phyloP scores from a whole-genome alignment of 2,888 invertebrate species.

The Physocephala rufipes region DNA sequence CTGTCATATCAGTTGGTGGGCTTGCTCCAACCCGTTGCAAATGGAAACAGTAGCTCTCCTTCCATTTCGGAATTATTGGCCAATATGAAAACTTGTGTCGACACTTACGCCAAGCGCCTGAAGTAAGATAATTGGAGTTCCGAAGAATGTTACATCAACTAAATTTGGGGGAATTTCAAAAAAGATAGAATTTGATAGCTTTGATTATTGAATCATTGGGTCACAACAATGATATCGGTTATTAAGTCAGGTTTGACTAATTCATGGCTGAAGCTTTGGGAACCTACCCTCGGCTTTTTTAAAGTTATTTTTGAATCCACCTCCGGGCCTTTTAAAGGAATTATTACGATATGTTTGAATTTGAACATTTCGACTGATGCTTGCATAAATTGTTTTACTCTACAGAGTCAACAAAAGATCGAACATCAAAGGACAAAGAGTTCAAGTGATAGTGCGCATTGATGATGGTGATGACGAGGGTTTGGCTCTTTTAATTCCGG shows the following conservation, averaged over 20 bases:
- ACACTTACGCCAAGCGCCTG: constrained; percentile 87
- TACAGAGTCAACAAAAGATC: constrained; percentile 74
- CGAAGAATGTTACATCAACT: no score
- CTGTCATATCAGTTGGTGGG: constrained; percentile 71
- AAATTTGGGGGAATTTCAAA: no score
- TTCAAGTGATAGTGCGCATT: constrained; percentile 63
- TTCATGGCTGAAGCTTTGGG: no score
- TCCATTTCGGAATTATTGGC: constrained; percentile 81
- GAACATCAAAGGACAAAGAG: constrained; percentile 65
- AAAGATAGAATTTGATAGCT: no score
- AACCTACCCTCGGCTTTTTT: no score
- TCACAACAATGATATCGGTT: no score
- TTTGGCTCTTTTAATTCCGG: constrained; percentile 86
- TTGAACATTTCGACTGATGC: constrained; percentile 7
- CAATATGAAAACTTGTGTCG: constrained; percentile 91
- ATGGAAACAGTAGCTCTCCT: constrained; percentile 65
- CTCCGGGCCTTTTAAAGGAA: no score
- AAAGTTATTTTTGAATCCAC: no score
- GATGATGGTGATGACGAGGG: constrained; percentile 90
- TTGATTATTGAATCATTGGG: no score
- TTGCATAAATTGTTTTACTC: no score
- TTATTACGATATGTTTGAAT: constrained; percentile 3
- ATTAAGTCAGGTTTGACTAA: no score
- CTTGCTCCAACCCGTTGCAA: constrained; percentile 71
- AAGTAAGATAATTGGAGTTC: constrained; percentile 68